A percentile compares a stretch with the other conserved stretches of the same genome.
Conservation (phyloP, 2,797 vertebrate species). For the Salmo trutta region DNA sequence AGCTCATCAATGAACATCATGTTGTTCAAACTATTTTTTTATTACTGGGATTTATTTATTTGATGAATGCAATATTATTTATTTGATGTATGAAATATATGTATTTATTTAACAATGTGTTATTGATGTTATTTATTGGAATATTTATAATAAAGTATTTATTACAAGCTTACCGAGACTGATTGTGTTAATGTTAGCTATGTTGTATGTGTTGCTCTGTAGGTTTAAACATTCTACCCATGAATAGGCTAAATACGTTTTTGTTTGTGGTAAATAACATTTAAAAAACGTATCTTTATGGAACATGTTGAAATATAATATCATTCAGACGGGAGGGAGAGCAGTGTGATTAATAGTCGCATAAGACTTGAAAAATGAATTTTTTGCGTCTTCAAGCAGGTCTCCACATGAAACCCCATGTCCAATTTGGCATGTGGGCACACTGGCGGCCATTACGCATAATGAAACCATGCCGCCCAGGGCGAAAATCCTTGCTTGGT, state of each 20-base stretch:
- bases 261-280: no score
- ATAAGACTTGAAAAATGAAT: no score
- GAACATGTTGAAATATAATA: not conserved
- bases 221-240: not conserved
- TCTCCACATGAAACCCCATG: no score
- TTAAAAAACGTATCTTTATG: no score
- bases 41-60: slow-evolving; percentile 49
- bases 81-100: slow-evolving; percentile 44
- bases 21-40: slow-evolving; percentile 38
- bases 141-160: slow-evolving; percentile 61
- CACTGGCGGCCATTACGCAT: no score
- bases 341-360: no score
- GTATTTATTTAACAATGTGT: slow-evolving; percentile 45
- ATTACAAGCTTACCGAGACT: slow-evolving; percentile 36
- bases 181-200: slow-evolving; percentile 22
- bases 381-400: no score
- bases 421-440: no score
- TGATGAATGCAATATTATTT: slow-evolving; percentile 27
- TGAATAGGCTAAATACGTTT: not conserved
- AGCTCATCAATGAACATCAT: slow-evolving; percentile 35
- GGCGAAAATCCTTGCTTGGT: no score
- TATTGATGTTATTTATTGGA: slow-evolving; percentile 51
- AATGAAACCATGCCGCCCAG: no score
- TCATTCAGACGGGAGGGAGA: not conserved
- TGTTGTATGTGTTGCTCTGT: no score